Percentiles rank a stretch among this genome's conserved stretches.
Evolutionary conservation across 2,797 vertebrate species (phyloP).

Genomic region (Myotis myotis): DNA sequence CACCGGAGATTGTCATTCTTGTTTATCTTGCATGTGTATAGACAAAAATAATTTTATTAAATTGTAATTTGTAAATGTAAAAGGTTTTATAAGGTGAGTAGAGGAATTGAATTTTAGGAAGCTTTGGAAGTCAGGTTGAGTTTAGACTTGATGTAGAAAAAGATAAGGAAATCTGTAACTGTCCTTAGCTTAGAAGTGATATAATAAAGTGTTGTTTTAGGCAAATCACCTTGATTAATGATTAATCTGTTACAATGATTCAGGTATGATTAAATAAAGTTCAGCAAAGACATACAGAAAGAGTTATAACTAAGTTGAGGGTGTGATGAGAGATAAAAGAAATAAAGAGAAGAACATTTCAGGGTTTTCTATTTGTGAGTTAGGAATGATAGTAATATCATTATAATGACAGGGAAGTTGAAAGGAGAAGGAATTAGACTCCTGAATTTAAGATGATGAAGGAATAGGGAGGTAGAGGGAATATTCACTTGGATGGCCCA

Average conservation of each 20-base stretch:
- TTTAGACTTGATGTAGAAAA: background rate
- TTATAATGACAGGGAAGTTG: background rate
- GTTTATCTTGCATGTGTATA: background rate
- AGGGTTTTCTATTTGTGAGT: background rate
- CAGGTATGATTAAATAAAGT: background rate
- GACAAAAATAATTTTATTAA: background rate
- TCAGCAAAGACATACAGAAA: background rate
- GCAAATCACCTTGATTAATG: background rate
- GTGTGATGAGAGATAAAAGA: background rate
- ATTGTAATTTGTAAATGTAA: background rate
- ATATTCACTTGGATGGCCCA: accelerated
- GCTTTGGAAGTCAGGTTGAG: background rate
- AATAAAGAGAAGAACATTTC: background rate
- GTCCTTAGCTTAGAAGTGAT: background rate
- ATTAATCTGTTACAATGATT: background rate
- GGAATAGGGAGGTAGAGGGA: background rate
- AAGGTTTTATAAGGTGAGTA: background rate
- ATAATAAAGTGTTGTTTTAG: background rate
- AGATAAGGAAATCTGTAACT: background rate
- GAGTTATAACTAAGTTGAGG: background rate
- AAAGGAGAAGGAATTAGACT: background rate
- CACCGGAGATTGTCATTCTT: background rate
- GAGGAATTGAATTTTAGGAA: background rate
- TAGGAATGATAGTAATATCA: background rate
- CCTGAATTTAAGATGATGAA: background rate